phyloP scores from a whole-genome alignment of 2,113 vertebrate genomes.

The Lynx canadensis region DNA sequence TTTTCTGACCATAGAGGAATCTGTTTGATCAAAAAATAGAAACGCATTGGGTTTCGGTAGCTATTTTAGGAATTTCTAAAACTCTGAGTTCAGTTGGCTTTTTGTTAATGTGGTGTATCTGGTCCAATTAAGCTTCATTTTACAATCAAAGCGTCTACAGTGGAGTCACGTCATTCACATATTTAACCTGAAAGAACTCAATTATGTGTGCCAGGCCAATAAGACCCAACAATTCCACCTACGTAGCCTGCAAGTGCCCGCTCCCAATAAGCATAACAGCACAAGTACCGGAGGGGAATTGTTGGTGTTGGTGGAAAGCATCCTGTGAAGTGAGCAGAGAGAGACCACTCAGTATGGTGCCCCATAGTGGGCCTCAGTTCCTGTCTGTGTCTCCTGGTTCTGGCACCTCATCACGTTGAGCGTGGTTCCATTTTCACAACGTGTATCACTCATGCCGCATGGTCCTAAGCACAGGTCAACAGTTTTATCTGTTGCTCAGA shows the following conservation, averaged over 20 bases:
- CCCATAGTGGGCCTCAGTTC: accelerated
- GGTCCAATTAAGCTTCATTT: neutral
- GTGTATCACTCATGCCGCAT: accelerated
- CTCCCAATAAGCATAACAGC: neutral
- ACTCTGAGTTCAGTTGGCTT: neutral
- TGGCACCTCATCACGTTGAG: accelerated
- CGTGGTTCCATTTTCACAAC: neutral
- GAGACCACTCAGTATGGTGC: accelerated
- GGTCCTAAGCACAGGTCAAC: neutral
- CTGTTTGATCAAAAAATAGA: neutral
- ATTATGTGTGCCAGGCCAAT: neutral
- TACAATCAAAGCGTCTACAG: neutral
- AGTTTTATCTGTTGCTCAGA: neutral
- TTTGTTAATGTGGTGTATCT: neutral
- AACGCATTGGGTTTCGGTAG: neutral
- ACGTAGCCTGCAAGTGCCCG: accelerated
- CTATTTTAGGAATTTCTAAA: neutral
- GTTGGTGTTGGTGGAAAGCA: accelerated
- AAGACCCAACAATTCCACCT: neutral
- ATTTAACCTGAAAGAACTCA: neutral
- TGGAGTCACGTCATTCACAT: neutral
- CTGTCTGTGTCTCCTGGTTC: neutral
- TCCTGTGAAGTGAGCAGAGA: neutral
- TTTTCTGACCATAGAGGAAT: constrained; percentile 18
- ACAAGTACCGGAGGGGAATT: neutral